phyloP scores from a whole-genome alignment of 2,113 vertebrate species.

The Leucosticte australis region DNA sequence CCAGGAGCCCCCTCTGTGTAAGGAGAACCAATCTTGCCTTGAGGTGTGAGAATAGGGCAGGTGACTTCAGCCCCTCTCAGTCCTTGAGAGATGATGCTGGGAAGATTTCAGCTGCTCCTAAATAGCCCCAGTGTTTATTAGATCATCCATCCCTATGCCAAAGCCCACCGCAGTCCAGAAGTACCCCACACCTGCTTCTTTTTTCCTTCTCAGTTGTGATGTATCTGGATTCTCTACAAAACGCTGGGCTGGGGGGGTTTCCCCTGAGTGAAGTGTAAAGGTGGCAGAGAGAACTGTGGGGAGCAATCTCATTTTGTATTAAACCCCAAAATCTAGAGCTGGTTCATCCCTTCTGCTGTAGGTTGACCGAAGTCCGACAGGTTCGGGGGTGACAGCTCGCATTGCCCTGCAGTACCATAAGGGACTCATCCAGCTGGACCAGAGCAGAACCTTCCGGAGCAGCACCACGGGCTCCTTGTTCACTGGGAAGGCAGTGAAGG shows the following conservation, averaged over 20 bases:
- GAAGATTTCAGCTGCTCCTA: background rate
- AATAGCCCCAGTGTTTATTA: background rate
- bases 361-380: slow-evolving; percentile 94
- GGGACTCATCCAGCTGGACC: slow-evolving; percentile 83
- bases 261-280: background rate
- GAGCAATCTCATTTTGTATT: background rate
- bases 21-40: background rate
- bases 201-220: background rate
- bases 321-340: background rate
- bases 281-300: background rate
- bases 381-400: slow-evolving; percentile 93
- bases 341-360: slow-evolving; percentile 27
- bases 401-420: slow-evolving; percentile 91
- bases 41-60: background rate
- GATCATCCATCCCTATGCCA: background rate
- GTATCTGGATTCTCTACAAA: background rate
- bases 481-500: slow-evolving; percentile 87
- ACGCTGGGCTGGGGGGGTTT: background rate
- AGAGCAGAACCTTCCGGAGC: slow-evolving; percentile 86
- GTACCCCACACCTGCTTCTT: background rate
- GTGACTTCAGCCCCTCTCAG: background rate
- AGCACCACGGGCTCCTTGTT: slow-evolving; percentile 86
- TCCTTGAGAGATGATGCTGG: background rate
- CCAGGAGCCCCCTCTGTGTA: fast-evolving
- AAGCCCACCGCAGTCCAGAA: background rate